Evolutionary conservation across 2,797 vertebrate genomes (phyloP).

Genomic region (Characodon lateralis): DNA sequence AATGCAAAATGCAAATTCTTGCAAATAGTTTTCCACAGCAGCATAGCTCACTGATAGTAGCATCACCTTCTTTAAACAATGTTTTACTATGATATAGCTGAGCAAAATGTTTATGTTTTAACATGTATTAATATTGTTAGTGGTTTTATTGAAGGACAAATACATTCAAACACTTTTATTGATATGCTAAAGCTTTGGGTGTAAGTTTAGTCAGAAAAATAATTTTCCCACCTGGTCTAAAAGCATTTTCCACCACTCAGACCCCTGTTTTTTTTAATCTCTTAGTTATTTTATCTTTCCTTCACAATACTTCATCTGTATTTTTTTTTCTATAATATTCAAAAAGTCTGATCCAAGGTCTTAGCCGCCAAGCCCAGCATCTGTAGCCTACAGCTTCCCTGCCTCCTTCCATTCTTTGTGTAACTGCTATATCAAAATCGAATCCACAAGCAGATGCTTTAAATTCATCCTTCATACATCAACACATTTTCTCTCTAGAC

Average conservation of each 20-base stretch:
- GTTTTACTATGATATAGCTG: not conserved
- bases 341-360: not conserved
- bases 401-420: not conserved
- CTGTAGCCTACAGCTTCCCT: not conserved
- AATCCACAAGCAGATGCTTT: conserved; percentile 1
- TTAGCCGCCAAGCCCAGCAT: not conserved
- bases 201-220: not conserved
- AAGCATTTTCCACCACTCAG: not conserved
- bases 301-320: not conserved
- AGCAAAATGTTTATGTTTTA: not conserved
- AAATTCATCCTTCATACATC: conserved; percentile 5
- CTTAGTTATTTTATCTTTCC: not conserved
- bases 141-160: not conserved
- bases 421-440: not conserved
- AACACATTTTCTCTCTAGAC: conserved; percentile 3
- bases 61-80: not conserved
- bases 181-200: not conserved
- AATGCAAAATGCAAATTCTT: too few species aligned
- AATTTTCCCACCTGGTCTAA: not conserved
- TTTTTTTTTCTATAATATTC: not conserved
- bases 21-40: not conserved
- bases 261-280: not conserved
- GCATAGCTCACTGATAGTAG: not conserved
- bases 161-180: not conserved
- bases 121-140: not conserved